phyloP scores from a whole-genome alignment of 2,888 invertebrate species.

The Pristionchus mayeri region DNA sequence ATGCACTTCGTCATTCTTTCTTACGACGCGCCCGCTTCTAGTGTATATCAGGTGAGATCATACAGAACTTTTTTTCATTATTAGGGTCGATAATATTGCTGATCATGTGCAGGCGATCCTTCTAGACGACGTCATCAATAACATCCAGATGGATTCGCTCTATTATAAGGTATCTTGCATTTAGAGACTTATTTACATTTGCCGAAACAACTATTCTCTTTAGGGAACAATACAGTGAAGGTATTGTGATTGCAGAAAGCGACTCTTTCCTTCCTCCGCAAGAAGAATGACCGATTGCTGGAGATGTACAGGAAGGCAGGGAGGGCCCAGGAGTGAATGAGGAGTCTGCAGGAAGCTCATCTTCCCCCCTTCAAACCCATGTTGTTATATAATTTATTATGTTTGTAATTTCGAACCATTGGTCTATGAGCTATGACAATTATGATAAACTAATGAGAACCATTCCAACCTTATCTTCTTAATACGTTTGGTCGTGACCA shows the following conservation, averaged over 20 bases:
- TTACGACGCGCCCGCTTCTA: slow-evolving; percentile 66
- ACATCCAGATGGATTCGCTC: slow-evolving; percentile 86
- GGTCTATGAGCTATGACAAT: neutral
- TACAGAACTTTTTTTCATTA: neutral
- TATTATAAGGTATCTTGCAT: slow-evolving; percentile 82
- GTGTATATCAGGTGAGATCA: slow-evolving; percentile 50
- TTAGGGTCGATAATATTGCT: too few relatives aligned
- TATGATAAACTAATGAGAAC: slow-evolving; percentile 23
- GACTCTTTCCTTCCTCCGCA: slow-evolving; percentile 86
- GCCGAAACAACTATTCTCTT: too few relatives aligned
- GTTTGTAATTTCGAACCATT: slow-evolving; percentile 8
- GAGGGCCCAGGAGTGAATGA: slow-evolving; percentile 41
- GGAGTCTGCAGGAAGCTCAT: neutral
- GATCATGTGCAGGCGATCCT: slow-evolving; percentile 79
- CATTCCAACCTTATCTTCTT: too few relatives aligned
- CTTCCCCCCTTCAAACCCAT: neutral
- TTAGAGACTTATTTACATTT: neutral
- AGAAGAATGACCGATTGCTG: slow-evolving; percentile 84
- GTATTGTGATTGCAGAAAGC: slow-evolving; percentile 82
- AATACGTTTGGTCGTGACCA: slow-evolving; percentile 13
- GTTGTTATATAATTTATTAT: neutral
- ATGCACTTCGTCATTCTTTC: slow-evolving; percentile 81
- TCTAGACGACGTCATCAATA: slow-evolving; percentile 89
- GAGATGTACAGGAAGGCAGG: slow-evolving; percentile 58
- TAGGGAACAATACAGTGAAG: neutral